Evolutionary conservation across 2,113 vertebrate genomes (phyloP).

Genomic region (Dolichallabes microphthalmus): DNA sequence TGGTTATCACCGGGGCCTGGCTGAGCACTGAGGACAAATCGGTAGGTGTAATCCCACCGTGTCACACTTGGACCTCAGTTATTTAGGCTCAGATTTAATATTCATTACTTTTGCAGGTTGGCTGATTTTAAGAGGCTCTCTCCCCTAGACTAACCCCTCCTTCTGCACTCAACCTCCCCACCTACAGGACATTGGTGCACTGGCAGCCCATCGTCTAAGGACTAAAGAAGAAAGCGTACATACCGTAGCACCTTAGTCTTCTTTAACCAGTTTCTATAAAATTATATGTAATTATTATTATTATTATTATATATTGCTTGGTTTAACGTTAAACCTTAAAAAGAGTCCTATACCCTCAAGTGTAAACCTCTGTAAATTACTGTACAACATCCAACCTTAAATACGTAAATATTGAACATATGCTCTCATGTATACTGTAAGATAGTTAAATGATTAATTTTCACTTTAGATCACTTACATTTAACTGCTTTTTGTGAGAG

Average conservation of each 20-base stretch:
- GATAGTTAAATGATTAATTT: neutral
- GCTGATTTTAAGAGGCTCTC: conserved; percentile 78
- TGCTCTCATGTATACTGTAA: neutral
- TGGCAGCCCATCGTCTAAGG: neutral
- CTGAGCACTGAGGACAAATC: conserved; percentile 72
- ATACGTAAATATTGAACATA: neutral
- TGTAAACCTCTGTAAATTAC: neutral
- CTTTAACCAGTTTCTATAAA: neutral
- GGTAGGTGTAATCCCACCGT: conserved; percentile 76
- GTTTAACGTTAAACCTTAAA: too few species aligned
- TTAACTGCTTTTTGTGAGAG: neutral
- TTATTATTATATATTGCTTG: too few species aligned
- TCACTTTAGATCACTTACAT: neutral
- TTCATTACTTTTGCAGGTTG: conserved; percentile 80
- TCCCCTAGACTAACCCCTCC: conserved; percentile 66
- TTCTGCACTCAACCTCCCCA: conserved; percentile 60
- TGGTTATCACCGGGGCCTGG: conserved; percentile 68
- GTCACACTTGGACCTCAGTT: conserved; percentile 72
- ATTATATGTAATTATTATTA: too few species aligned
- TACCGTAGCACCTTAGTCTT: neutral
- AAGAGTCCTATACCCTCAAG: neutral
- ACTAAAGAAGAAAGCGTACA: conserved; percentile 13
- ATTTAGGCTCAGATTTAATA: conserved; percentile 78
- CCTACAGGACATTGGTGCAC: conserved; percentile 4
- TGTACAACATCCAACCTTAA: neutral